phyloP scores from a whole-genome alignment of 2,888 invertebrate genomes.

The Acheta domesticus region DNA sequence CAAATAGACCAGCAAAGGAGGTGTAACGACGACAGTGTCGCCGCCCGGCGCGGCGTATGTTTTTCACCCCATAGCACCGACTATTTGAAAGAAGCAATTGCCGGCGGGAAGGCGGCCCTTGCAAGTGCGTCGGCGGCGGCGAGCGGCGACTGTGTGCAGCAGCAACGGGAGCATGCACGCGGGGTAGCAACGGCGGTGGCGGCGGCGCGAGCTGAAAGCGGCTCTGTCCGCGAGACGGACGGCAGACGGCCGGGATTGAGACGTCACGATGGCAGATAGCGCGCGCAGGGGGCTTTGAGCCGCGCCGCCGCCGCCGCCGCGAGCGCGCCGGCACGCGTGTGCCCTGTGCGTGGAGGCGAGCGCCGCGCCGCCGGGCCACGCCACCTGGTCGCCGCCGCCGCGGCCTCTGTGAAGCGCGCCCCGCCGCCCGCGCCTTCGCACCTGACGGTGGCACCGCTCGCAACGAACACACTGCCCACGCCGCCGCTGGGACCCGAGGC shows the following conservation, averaged over 20 bases:
- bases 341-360: neutral
- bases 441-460: neutral
- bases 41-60: too few relatives aligned
- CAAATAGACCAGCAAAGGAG: too few relatives aligned
- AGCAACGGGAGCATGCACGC: too few relatives aligned
- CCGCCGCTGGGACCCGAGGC: too few relatives aligned
- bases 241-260: neutral
- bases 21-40: too few relatives aligned
- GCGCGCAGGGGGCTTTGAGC: neutral
- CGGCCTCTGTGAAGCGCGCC: neutral
- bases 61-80: too few relatives aligned
- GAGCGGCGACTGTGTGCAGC: too few relatives aligned
- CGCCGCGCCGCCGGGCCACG: neutral
- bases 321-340: constrained; percentile 1
- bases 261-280: constrained; percentile 18
- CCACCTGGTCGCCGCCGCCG: neutral
- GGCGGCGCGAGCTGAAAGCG: neutral
- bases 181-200: neutral
- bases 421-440: neutral
- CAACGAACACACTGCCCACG: neutral
- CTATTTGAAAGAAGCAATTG: too few relatives aligned
- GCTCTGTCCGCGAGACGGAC: neutral
- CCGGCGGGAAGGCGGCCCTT: too few relatives aligned
- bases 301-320: neutral
- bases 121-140: too few relatives aligned